Percentiles rank a stretch among this genome's conserved stretches.
These are phyloP conservation scores for Trachelus tabidus DNA, from an alignment of 2,888 invertebrate genomes.

Conservation along the genomic window DNA sequence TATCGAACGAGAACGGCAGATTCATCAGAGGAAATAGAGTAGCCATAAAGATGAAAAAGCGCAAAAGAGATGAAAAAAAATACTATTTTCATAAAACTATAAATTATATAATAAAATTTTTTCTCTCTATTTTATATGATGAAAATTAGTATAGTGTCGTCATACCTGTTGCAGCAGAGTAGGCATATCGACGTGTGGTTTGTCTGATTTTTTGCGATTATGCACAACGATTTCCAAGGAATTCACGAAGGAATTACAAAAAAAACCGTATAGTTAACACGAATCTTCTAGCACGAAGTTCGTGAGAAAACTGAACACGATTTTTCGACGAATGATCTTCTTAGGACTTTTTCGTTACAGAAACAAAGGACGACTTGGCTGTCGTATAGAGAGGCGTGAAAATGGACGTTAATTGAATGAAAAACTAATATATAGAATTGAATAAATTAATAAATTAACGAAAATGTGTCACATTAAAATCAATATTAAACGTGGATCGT, in stretches of 20 bases:
- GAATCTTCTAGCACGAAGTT: background rate
- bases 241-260: background rate
- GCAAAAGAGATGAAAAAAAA: background rate
- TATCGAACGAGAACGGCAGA: background rate
- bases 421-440: background rate
- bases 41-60: background rate
- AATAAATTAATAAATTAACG: conserved; percentile 22
- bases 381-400: background rate
- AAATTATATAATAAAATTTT: background rate
- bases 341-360: background rate
- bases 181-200: conserved; percentile 31
- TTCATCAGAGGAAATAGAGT: background rate
- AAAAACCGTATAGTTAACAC: background rate
- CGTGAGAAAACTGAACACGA: background rate
- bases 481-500: background rate
- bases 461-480: conserved; percentile 1
- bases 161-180: conserved; percentile 54
- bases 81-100: background rate
- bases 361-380: background rate
- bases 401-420: background rate
- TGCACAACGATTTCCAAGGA: background rate
- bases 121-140: background rate
- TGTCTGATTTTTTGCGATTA: background rate
- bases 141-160: background rate
- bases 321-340: background rate